Evolutionary conservation across 1,140 invertebrate species (phyloP), one percentile per base, ranked within the genome.

Genomic region (Limonius californicus): DNA sequence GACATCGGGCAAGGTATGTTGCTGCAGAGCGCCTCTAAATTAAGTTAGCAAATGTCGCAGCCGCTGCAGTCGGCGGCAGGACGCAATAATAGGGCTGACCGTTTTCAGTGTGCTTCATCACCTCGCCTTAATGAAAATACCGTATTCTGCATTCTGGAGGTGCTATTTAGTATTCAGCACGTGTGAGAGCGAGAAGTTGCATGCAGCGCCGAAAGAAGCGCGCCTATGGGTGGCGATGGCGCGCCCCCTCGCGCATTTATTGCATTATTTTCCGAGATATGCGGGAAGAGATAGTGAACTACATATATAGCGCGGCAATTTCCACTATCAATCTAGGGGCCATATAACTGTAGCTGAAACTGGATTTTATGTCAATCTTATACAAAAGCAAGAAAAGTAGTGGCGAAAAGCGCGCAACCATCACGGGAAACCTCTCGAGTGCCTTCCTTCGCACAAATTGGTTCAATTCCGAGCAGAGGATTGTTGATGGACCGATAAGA

Each of bases 11-110:
- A 64, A 64, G 62, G 62, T 67, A 64, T 64, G 65, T 59, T 59
- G 53, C 47, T 57, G 43, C 62, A 63, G 32, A 39, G 47, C 6
- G 45, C 45, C 55, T 55, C 50, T 61, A 67, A 67, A 67, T 67
- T 67, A 64, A 67, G 66, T 65, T 67, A 62, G 66, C 66, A 61
- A 54, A 64, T 64, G 65, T 64, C 65, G 65, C 47, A 60, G 35
- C 20, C 53, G 15, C 62, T 59, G 50, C 58, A 54, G 35, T 39
- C 35, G 54, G 16, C n/a, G 47, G 55, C 42, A 9, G 35, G 35
- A 12, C 54, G 55, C 42, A 58, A 65, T 57, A 65, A 62, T 58
- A 42, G 54, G 50, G 42, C 14, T 23, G 50, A 53, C 63, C 42
- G 54, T 56, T 47, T 50, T 57, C 18, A 35, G 53, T 27, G 59